phyloP scores from a whole-genome alignment of 1,140 invertebrate species.

The Tetramorium simillimum region DNA sequence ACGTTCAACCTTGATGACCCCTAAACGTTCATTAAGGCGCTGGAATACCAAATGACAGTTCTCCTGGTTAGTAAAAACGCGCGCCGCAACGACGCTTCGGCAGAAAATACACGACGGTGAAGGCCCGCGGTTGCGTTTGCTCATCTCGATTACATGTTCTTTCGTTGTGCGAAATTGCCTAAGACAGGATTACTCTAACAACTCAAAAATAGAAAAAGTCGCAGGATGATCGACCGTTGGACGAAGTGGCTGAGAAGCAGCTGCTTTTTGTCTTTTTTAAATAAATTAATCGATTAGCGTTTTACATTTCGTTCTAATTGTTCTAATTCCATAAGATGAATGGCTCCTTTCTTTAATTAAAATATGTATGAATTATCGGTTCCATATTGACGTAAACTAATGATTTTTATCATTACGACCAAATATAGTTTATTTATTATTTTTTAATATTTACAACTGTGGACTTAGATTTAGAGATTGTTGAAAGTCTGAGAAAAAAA shows the following conservation, averaged over 20 bases:
- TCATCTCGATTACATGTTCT: slow-evolving; percentile 40
- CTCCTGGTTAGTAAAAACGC: neutral
- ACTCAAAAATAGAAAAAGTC: neutral
- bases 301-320: neutral
- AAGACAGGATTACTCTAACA: slow-evolving; percentile 12
- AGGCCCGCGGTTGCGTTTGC: neutral
- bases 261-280: neutral
- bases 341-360: neutral
- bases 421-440: neutral
- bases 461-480: neutral
- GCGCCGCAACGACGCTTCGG: neutral
- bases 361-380: neutral
- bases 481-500: slow-evolving; percentile 2
- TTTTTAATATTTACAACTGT: neutral
- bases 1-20: slow-evolving; percentile 81
- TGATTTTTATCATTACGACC: neutral
- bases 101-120: slow-evolving; percentile 16
- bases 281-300: neutral
- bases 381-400: neutral
- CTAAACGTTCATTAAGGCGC: slow-evolving; percentile 70
- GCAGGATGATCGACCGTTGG: neutral
- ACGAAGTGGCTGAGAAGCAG: neutral
- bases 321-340: neutral
- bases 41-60: slow-evolving; percentile 39
- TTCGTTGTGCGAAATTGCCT: slow-evolving; percentile 1